A percentile compares a stretch with the other conserved stretches of the same genome.
phyloP scores from a whole-genome alignment of 1,140 invertebrate genomes.

The Drosophila subpulchrella region DNA sequence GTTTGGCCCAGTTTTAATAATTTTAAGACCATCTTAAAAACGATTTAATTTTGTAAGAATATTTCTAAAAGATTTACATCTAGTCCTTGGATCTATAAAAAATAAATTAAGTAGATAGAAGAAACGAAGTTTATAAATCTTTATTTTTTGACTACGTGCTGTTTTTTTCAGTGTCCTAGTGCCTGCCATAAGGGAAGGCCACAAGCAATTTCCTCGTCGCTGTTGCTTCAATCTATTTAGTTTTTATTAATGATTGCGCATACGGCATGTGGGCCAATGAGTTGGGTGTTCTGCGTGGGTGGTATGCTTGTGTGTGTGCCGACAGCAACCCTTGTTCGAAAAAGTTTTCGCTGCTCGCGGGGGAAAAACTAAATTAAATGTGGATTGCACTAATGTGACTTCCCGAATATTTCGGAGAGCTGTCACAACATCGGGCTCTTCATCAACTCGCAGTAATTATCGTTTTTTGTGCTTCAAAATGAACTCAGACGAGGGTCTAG shows the following conservation, averaged over 20 bases:
- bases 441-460: slow-evolving; percentile 34
- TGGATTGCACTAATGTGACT: slow-evolving; percentile 57
- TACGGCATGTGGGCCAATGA: slow-evolving; percentile 59
- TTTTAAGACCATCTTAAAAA: no score
- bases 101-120: no score
- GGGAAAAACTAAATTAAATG: slow-evolving; percentile 59
- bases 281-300: background rate
- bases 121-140: no score
- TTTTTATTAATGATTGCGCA: slow-evolving; percentile 74
- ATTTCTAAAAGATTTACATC: no score
- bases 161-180: slow-evolving; percentile 42
- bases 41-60: no score
- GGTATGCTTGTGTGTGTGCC: background rate
- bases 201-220: slow-evolving; percentile 4
- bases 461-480: slow-evolving; percentile 45
- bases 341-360: slow-evolving; percentile 17
- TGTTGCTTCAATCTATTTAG: slow-evolving; percentile 70
- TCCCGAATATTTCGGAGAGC: slow-evolving; percentile 16
- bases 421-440: slow-evolving; percentile 43
- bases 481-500: slow-evolving; percentile 48
- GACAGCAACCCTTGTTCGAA: slow-evolving; percentile 45
- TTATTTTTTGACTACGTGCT: no score
- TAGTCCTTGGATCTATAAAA: no score
- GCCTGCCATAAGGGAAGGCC: slow-evolving; percentile 53
- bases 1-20: no score